Evolutionary conservation across 2,113 vertebrate genomes (phyloP).

Genomic region (Hippocampus barbouri): DNA sequence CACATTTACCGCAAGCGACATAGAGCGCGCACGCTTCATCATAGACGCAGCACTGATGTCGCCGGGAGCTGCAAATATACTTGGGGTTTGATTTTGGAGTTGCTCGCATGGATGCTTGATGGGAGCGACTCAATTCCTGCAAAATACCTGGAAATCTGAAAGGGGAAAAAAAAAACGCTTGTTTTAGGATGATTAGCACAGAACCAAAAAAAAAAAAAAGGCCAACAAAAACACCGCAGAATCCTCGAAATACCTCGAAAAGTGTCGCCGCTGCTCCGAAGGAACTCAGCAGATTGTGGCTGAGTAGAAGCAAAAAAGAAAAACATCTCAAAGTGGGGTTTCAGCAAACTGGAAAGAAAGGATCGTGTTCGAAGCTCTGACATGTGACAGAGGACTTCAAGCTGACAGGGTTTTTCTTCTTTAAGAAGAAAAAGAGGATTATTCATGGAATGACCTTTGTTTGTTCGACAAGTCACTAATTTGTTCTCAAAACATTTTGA

Average conservation of each 20-base stretch:
- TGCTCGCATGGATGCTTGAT: not conserved
- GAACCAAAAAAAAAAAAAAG: not conserved
- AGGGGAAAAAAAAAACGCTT: slow-evolving; percentile 10
- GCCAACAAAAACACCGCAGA: too few relatives aligned
- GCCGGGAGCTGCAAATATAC: not conserved
- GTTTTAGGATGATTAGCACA: not conserved
- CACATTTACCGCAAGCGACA: too few relatives aligned
- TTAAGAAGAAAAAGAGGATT: too few relatives aligned
- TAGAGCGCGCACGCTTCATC: not conserved
- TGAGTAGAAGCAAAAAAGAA: slow-evolving; percentile 45
- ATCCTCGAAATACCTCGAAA: slow-evolving; percentile 72
- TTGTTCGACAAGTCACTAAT: too few relatives aligned
- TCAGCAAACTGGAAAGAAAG: not conserved
- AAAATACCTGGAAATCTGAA: slow-evolving; percentile 90
- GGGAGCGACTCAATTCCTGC: not conserved
- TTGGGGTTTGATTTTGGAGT: not conserved
- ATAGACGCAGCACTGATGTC: not conserved
- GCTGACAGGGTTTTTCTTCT: too few relatives aligned
- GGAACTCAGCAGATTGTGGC: slow-evolving; percentile 84
- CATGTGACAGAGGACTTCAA: too few relatives aligned
- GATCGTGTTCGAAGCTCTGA: too few relatives aligned
- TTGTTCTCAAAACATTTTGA: too few relatives aligned
- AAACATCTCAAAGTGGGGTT: not conserved
- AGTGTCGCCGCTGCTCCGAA: slow-evolving; percentile 79
- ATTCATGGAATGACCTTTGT: too few relatives aligned